Evolutionary conservation across 2,113 vertebrate genomes (phyloP).

Genomic region (Neomonachus schauinslandi): DNA sequence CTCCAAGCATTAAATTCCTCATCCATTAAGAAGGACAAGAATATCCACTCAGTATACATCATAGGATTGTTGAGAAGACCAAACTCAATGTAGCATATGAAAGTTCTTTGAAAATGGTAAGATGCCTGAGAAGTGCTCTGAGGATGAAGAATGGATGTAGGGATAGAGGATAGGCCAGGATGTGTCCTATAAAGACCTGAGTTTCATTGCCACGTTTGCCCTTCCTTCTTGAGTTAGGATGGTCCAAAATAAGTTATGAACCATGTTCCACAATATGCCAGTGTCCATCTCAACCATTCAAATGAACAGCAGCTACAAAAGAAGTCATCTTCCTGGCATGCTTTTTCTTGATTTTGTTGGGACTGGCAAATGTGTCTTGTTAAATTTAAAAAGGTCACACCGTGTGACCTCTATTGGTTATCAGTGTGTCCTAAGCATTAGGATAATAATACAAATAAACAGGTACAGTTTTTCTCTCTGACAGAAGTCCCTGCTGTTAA

Average conservation of each 20-base stretch:
- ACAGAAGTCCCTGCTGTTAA: conserved; percentile 57
- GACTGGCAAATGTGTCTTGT: background rate
- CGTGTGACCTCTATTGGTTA: background rate
- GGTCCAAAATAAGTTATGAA: background rate
- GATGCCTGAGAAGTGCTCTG: background rate
- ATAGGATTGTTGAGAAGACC: background rate
- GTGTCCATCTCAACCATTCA: background rate
- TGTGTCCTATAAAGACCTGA: background rate
- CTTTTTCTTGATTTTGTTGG: background rate
- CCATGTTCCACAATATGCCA: background rate
- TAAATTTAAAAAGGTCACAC: conserved; percentile 19
- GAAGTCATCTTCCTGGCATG: background rate
- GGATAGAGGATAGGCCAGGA: background rate
- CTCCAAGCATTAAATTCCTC: background rate
- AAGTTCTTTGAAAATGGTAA: conserved; percentile 5
- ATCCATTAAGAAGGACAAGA: background rate
- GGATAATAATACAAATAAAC: conserved; percentile 56
- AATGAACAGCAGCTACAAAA: background rate
- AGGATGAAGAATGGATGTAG: background rate
- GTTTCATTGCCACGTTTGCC: background rate
- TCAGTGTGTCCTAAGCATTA: conserved; percentile 43
- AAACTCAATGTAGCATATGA: background rate
- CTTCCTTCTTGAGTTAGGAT: conserved; percentile 8
- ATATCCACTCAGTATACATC: background rate
- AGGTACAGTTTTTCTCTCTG: conserved; percentile 36